Evolutionary conservation across 2,888 invertebrate genomes (phyloP), one percentile per base, ranked within the genome.

Genomic region (Sepioteuthis lessoniana): DNA sequence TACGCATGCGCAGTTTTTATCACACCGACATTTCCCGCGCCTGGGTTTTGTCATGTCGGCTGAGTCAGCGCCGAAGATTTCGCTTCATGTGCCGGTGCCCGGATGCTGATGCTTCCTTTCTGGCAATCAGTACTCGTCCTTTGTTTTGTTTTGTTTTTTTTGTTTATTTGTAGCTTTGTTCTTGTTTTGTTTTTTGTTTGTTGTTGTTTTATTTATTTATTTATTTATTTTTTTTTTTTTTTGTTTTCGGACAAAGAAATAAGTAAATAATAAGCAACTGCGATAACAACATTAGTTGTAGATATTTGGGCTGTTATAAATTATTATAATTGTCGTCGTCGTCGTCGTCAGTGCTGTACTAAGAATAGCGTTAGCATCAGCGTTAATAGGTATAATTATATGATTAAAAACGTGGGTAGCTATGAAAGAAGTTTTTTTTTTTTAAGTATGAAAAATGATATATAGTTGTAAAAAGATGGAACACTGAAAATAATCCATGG

Each of bases 1-100:
- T 76, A 76, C 76, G 76, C 76, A 76, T 76, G 76, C 76, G 76
- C 76, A n/a, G 76, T 76, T 76, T 76, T 76, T 76, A 76, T 76
- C n/a, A 76, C n/a, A 35, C 76, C 76, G 76, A 76, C 76, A 76
- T 76, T 76, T 76, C 76, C 76, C 76, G 76, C 76, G 76, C 76
- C 76, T 76, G 76, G 76, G 76, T 76, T 76, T 76, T 76, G 76
- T 76, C 76, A 76, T 76, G 76, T n/a, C 76, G 76, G 76, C 76
- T 76, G 76, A 76, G 76, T 76, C 76, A 76, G 35, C 76, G 35
- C 76, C 76, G 76, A 35, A 76, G 76, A 76, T 76, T 76, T 76
- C 76, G 76, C 76, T 76, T 76, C 76, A 19, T 76, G 76, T 76
- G 35, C 76, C 76, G 35, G 76, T 76, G n/a, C 76, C 76, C 76